Evolutionary conservation across 2,888 invertebrate genomes (phyloP), one percentile per base, ranked within the genome.

Genomic region (Cybosia mesomella): DNA sequence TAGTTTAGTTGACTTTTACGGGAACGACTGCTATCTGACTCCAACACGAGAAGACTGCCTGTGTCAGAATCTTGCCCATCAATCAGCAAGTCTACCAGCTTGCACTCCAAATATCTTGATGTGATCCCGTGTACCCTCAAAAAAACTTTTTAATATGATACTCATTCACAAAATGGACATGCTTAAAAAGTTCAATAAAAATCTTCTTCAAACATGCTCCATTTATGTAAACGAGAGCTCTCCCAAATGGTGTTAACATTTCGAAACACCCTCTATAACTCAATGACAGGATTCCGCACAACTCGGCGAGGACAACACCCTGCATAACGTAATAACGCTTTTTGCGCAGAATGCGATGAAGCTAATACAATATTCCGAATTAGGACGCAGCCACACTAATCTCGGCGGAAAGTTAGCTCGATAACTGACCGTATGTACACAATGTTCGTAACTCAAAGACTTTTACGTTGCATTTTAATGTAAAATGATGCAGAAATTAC

Each of bases 271-370:
- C 34, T 36, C 21, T 54, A 34, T 36, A 63, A 63, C 54, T 34
- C 34, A 54, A 63, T 63, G 34, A 63, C 53, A 54, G 54, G 15
- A 21, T 54, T 53, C 34, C 22, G 24, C 10, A 4, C 13, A 64
- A 28, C 18, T 49, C n/a, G 28, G 32, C 4, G 62, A 54, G 57
- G 57, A 58, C 58, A 63, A 22, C 58, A 53, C 49, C 53, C 62
- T 58, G 62, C 58, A 10, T 67, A 63, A 63, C 53, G 58, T 24
- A 67, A 67, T 63, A 62, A 67, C 21, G 49, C 24, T 58, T 67
- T 67, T 62, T 62, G 57, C 32, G 66, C 39, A 61, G 53, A 21
- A 62, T 58, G 43, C 57, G 55, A 32, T 43, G 60, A 39, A 22
- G 57, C 21, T 67, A 62, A 67, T 62, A 39, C 39, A 66, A 66